phyloP scores from a whole-genome alignment of 2,888 invertebrate genomes.

The Autographa gamma region DNA sequence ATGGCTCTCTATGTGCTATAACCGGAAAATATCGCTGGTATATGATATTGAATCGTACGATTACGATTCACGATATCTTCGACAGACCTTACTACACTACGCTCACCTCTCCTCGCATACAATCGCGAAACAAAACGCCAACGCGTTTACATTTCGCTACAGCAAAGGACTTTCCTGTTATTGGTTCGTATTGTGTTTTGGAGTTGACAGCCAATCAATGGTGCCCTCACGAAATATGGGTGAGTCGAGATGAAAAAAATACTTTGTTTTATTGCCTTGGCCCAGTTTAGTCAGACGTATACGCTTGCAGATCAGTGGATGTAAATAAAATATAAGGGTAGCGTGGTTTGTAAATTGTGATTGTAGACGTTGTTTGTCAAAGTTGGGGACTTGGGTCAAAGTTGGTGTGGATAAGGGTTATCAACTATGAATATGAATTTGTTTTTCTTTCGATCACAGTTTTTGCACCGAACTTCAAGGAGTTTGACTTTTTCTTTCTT shows the following conservation, averaged over 20 bases:
- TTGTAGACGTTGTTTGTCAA: constrained; percentile 37
- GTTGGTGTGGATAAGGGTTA: constrained; percentile 21
- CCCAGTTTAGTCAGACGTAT: constrained; percentile 21
- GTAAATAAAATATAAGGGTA: constrained; percentile 41
- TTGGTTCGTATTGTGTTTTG: constrained; percentile 65
- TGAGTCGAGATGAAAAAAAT: constrained; percentile 59
- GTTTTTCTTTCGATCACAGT: background rate
- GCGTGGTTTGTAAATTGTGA: constrained; percentile 40
- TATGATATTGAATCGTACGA: too few relatives aligned
- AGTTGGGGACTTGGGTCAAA: constrained; percentile 33
- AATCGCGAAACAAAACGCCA: constrained; percentile 47
- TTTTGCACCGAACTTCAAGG: background rate
- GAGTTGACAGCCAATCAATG: constrained; percentile 74
- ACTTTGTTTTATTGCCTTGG: constrained; percentile 58
- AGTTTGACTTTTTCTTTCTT: background rate
- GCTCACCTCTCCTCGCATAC: constrained; percentile 27
- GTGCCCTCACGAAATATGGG: constrained; percentile 62
- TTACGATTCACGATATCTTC: too few relatives aligned
- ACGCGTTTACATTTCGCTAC: constrained; percentile 62
- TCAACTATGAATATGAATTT: constrained; percentile 13
- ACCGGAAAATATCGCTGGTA: too few relatives aligned
- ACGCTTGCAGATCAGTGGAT: constrained; percentile 41
- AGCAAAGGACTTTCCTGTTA: constrained; percentile 65
- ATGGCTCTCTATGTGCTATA: too few relatives aligned
- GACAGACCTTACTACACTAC: background rate